phyloP scores from a whole-genome alignment of 2,797 vertebrate species.

The Enteromius paludinosus region DNA sequence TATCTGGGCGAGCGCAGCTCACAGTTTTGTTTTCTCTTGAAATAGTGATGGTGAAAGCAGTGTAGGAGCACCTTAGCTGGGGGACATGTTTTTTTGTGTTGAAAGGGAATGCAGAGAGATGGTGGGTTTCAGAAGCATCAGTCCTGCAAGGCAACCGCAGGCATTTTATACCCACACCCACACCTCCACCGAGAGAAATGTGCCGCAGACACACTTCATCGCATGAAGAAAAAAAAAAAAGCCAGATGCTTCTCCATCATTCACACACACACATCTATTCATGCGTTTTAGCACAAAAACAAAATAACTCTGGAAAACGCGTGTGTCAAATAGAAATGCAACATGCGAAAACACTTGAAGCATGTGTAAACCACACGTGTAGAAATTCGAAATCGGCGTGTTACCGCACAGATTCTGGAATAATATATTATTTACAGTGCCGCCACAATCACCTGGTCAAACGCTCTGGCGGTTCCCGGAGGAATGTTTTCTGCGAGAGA shows the following conservation, averaged over 20 bases:
- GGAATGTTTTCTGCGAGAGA: conserved; percentile 60
- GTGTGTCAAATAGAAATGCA: conserved; percentile 4
- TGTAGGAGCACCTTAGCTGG: conserved; percentile 78
- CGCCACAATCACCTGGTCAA: conserved; percentile 76
- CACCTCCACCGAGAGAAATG: conserved; percentile 35
- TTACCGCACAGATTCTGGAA: conserved; percentile 62
- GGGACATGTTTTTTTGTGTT: conserved; percentile 82
- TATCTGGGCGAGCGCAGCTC: conserved; percentile 72
- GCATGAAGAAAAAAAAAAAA: conserved; percentile 61
- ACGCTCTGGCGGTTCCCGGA: conserved; percentile 70
- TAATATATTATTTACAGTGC: conserved; percentile 73
- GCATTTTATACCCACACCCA: conserved; percentile 74
- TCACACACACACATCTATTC: conserved; percentile 66
- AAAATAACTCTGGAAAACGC: neutral
- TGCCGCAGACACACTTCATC: conserved; percentile 50
- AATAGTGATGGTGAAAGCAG: conserved; percentile 79
- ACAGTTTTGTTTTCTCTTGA: conserved; percentile 84
- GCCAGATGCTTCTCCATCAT: conserved; percentile 67
- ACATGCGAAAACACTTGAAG: neutral
- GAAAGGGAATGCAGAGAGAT: conserved; percentile 79
- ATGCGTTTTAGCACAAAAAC: conserved; percentile 64
- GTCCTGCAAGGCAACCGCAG: conserved; percentile 83
- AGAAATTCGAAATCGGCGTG: conserved; percentile 23
- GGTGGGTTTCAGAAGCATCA: conserved; percentile 80
- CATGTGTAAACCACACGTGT: conserved; percentile 64